Evolutionary conservation across 2,797 vertebrate genomes (phyloP).

Genomic region (Betta splendens): DNA sequence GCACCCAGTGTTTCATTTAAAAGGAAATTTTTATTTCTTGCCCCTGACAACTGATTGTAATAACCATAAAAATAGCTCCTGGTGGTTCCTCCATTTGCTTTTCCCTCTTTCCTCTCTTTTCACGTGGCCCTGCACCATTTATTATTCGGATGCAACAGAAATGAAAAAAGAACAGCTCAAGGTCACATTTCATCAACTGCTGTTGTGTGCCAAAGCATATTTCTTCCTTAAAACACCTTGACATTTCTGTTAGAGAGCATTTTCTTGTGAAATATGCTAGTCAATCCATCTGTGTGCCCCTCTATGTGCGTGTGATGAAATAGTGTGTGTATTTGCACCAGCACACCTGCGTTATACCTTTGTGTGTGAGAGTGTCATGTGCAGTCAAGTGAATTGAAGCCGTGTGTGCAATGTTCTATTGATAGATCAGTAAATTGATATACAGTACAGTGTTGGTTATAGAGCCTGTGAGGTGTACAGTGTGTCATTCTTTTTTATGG

Average conservation of each 20-base stretch:
- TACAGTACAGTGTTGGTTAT: slow-evolving; percentile 69
- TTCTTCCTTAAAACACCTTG: slow-evolving; percentile 78
- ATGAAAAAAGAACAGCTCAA: slow-evolving; percentile 62
- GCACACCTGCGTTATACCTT: slow-evolving; percentile 47
- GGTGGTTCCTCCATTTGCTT: slow-evolving; percentile 40
- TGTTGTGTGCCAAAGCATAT: slow-evolving; percentile 67
- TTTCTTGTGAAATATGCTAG: slow-evolving; percentile 68
- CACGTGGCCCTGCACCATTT: slow-evolving; percentile 56
- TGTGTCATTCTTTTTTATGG: slow-evolving; percentile 74
- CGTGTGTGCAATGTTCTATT: slow-evolving; percentile 50
- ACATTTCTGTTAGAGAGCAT: slow-evolving; percentile 75
- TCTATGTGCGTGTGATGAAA: slow-evolving; percentile 8
- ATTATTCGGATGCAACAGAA: slow-evolving; percentile 63
- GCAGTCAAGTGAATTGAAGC: slow-evolving; percentile 71
- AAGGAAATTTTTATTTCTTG: slow-evolving; percentile 31
- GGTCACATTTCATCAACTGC: slow-evolving; percentile 74
- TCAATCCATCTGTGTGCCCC: slow-evolving; percentile 45
- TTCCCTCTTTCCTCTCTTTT: slow-evolving; percentile 19
- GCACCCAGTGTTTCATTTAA: slow-evolving; percentile 35
- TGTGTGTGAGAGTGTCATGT: slow-evolving; percentile 56
- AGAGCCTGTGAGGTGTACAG: slow-evolving; percentile 67
- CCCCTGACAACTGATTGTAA: slow-evolving; percentile 52
- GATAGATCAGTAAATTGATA: slow-evolving; percentile 76
- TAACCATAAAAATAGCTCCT: slow-evolving; percentile 52
- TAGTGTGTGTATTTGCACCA: slow-evolving; percentile 10